Evolutionary conservation across 2,888 invertebrate genomes (phyloP).

Genomic region (Erpobdella octoculata): DNA sequence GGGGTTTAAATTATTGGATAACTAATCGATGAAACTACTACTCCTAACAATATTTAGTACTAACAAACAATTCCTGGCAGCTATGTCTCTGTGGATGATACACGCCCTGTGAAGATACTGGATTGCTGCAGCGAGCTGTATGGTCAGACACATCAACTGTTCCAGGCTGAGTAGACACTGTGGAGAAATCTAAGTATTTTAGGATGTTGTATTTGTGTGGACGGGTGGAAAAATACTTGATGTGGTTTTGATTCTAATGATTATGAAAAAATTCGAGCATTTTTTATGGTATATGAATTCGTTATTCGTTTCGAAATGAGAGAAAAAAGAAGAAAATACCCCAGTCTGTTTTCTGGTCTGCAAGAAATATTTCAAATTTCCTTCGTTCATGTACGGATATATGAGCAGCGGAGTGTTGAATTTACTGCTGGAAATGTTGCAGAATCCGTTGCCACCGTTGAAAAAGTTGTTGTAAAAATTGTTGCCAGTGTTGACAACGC

Average conservation of each 20-base stretch:
- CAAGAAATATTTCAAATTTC: slow-evolving; percentile 23
- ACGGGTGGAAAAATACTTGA: no score
- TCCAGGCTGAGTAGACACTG: slow-evolving; percentile 16
- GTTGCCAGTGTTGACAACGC: slow-evolving; percentile 13
- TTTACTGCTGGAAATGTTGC: not conserved
- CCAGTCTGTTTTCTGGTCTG: slow-evolving; percentile 12
- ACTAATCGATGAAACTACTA: not conserved
- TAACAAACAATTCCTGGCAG: slow-evolving; percentile 27
- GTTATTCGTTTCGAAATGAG: no score
- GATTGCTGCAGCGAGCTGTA: slow-evolving; percentile 23
- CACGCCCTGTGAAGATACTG: slow-evolving; percentile 20
- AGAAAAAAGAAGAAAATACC: not conserved
- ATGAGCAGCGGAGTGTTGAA: slow-evolving; percentile 17
- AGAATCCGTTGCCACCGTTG: not conserved
- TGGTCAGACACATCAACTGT: slow-evolving; percentile 25
- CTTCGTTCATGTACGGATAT: slow-evolving; percentile 24
- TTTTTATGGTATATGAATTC: no score
- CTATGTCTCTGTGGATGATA: slow-evolving; percentile 23
- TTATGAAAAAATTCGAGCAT: no score
- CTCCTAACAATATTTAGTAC: not conserved
- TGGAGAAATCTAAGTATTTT: no score
- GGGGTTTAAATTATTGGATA: not conserved
- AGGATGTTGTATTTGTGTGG: no score
- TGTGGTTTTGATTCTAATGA: no score
- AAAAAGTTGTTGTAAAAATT: not conserved